A percentile compares a stretch with the other conserved stretches of the same genome.
Conservation (phyloP, 2,113 vertebrate species). For the Austrofundulus limnaeus region DNA sequence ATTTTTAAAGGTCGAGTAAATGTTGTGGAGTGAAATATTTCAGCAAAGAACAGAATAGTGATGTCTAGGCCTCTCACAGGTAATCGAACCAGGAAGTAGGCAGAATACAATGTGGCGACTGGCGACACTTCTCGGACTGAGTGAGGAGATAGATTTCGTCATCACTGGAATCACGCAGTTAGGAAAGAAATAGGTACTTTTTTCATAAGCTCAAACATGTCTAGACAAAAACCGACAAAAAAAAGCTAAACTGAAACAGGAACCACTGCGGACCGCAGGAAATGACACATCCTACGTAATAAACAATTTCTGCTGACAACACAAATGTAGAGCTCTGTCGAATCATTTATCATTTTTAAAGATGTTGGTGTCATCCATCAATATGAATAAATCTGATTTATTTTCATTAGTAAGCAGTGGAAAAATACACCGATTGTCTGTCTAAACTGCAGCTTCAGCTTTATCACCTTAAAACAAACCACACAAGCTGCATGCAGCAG, state of each 20-base stretch:
- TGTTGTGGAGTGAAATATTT: no score
- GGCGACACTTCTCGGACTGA: not conserved
- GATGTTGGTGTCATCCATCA: no score
- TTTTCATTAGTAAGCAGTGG: not conserved
- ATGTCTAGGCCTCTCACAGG: no score
- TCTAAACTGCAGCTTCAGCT: conserved; percentile 12
- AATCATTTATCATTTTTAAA: no score
- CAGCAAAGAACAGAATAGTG: no score
- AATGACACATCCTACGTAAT: conserved; percentile 53
- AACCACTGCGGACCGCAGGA: conserved; percentile 48
- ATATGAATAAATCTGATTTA: no score
- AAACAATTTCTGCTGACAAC: conserved; percentile 21
- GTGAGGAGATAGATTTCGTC: conserved; percentile 3
- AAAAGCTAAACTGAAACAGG: conserved; percentile 56
- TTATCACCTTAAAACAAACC: conserved; percentile 22
- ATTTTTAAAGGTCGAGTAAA: no score
- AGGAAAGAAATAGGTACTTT: conserved; percentile 27
- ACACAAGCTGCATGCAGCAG: conserved; percentile 25
- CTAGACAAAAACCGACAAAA: conserved; percentile 39
- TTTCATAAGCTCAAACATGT: conserved; percentile 35
- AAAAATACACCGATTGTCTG: not conserved
- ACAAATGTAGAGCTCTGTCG: no score
- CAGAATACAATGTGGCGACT: no score
- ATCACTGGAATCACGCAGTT: not conserved
- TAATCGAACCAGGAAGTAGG: no score